Evolutionary conservation across 2,113 vertebrate species (phyloP).

Genomic region (Alaudala cheleensis): DNA sequence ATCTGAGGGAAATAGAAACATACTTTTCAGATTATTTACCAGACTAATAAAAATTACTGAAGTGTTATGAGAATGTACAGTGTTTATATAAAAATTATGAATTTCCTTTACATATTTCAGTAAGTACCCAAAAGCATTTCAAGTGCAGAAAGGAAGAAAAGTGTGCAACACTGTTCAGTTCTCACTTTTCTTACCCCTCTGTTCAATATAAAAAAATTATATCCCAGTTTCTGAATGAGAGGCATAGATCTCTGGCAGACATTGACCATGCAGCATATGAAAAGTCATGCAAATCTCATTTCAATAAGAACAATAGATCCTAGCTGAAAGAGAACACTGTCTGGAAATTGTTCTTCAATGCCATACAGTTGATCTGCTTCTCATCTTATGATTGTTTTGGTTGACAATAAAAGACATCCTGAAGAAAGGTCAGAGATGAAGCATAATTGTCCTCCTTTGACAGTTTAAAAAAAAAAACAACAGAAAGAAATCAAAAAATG

Average conservation of each 20-base stretch:
- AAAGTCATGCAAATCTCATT: background rate
- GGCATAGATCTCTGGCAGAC: background rate
- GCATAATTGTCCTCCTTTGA: background rate
- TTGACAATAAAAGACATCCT: background rate
- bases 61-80: background rate
- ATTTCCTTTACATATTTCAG: background rate
- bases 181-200: background rate
- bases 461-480: background rate
- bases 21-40: background rate
- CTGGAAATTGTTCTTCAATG: background rate
- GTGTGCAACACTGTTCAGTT: background rate
- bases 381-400: background rate
- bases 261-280: background rate
- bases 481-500: background rate
- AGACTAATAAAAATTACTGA: background rate
- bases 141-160: background rate
- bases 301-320: background rate
- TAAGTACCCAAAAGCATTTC: background rate
- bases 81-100: background rate
- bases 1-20: slow-evolving; percentile 67
- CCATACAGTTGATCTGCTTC: background rate
- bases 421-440: background rate
- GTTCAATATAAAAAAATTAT: background rate
- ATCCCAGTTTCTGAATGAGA: background rate
- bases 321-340: background rate